Base-by-base conservation (phyloP, 1,140 invertebrate genomes). In the Phenacoccus solenopsis region DNA sequence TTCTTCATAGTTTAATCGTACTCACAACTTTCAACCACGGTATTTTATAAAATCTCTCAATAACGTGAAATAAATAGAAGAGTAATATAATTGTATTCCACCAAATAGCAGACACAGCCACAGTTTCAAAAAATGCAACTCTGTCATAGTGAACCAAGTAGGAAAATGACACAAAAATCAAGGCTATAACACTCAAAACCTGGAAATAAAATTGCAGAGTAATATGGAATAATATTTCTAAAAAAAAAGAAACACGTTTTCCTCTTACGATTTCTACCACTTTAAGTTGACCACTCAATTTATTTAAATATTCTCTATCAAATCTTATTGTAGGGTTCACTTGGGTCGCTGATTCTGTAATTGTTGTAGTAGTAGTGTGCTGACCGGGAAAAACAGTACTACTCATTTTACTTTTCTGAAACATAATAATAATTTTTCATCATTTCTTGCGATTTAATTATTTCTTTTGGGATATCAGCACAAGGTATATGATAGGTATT, bases 21-120 rank as follows among this genome's bases (percentile, higher is more conserved):
- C 85, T 84, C 81, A 89, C 92, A 75, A 94, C 86, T 78, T 90
- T 88, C 24, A 91, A 76, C 93, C 93, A 96, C 0, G 91, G 92
- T 70, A 95, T 88, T 78, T 85, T 88, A 76, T 88, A 88, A 74
- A 91, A 87, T 77, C 89, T 90, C 76, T 93, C 90, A 71, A 94
- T 82, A 12, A 94, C 83, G 76, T 95, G 91, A 76, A 94, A 91
- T 68, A 93, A 76, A 78, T 94, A 94, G 69, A 94, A 84, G 0
- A 86, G 82, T 20, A 94, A 83, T 16, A 94, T 78, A 57, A 93
- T 64, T 24, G 59, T 64, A 64, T 25, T 24, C 59, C 59, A 64
- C 59, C 59, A 64, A 4, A 64, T 27, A 10, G 59, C 59, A 3
- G 59, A 24, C 9, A 64, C 22, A 27, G 10, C 10, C 2, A 64